Percentiles rank a stretch among this genome's conserved stretches.
These are phyloP conservation scores for Hydropsyche betteni DNA, from an alignment of 2,888 invertebrate genomes.

Conservation along the genomic window DNA sequence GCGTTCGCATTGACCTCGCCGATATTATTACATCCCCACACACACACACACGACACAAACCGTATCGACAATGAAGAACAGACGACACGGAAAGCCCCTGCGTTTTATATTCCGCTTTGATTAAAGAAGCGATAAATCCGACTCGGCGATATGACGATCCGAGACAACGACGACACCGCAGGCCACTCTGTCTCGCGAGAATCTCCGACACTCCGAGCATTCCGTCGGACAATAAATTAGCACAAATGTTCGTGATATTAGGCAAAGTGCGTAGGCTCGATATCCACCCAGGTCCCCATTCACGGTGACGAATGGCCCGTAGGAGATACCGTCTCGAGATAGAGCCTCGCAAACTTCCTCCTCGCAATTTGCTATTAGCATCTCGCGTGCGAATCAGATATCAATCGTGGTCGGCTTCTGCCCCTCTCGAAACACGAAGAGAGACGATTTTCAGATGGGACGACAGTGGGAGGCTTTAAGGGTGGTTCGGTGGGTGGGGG, in stretches of 20 bases:
- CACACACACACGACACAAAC: no score
- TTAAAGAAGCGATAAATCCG: constrained; percentile 23
- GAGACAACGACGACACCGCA: no score
- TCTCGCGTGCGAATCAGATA: constrained; percentile 38
- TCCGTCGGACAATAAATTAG: constrained; percentile 30
- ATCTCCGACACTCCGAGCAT: neutral
- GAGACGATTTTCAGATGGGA: neutral
- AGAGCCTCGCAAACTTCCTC: constrained; percentile 34
- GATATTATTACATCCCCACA: no score
- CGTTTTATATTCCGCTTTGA: neutral
- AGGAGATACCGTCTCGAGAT: constrained; percentile 21
- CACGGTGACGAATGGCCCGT: constrained; percentile 23
- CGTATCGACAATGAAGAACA: no score
- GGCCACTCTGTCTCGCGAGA: no score
- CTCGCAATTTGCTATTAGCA: constrained; percentile 23
- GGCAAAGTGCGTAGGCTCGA: constrained; percentile 21
- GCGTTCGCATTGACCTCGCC: no score
- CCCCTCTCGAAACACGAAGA: constrained; percentile 7
- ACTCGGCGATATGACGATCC: constrained; percentile 5
- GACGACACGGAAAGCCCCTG: no score
- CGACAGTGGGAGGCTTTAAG: no score
- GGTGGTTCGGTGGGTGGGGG: no score
- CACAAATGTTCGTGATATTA: constrained; percentile 35
- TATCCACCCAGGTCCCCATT: constrained; percentile 14
- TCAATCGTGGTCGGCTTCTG: constrained; percentile 24